Conservation (phyloP, 2,113 vertebrate genomes). For the Rhea americana region DNA sequence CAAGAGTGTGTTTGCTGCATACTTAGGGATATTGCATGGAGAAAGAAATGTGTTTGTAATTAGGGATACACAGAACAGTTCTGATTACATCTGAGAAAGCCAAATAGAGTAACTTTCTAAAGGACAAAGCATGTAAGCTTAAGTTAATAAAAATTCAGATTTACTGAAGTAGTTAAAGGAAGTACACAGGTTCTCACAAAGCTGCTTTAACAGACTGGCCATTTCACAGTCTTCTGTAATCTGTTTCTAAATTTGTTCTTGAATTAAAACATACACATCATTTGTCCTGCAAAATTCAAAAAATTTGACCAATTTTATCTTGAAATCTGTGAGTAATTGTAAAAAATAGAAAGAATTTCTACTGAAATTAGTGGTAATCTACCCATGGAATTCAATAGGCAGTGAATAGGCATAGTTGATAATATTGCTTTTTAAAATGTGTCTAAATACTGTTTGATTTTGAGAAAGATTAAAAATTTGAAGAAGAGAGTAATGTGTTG, state of each 20-base stretch:
- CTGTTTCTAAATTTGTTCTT: not conserved
- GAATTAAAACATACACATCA: not conserved
- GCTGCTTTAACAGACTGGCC: not conserved
- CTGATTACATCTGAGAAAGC: slow-evolving; percentile 70
- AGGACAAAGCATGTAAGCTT: slow-evolving; percentile 56
- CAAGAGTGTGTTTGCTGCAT: slow-evolving; percentile 60
- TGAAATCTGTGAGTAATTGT: not conserved
- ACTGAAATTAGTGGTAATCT: not conserved
- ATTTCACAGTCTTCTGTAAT: not conserved
- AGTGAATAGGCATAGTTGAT: not conserved
- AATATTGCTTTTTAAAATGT: not conserved
- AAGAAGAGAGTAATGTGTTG: not conserved
- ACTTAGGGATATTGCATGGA: slow-evolving; percentile 66
- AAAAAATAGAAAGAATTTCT: not conserved
- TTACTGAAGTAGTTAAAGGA: slow-evolving; percentile 37
- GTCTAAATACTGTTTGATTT: not conserved
- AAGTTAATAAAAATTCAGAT: slow-evolving; percentile 58
- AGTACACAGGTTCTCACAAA: slow-evolving; percentile 16
- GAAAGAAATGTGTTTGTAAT: slow-evolving; percentile 81
- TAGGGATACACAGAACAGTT: slow-evolving; percentile 71
- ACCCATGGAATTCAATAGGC: not conserved
- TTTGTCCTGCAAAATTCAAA: not conserved
- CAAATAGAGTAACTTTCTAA: slow-evolving; percentile 71
- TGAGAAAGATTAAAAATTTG: not conserved
- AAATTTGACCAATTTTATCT: not conserved